Evolutionary conservation across 1,140 invertebrate species (phyloP), one percentile per base, ranked within the genome.

Genomic region (Telenomus remus): DNA sequence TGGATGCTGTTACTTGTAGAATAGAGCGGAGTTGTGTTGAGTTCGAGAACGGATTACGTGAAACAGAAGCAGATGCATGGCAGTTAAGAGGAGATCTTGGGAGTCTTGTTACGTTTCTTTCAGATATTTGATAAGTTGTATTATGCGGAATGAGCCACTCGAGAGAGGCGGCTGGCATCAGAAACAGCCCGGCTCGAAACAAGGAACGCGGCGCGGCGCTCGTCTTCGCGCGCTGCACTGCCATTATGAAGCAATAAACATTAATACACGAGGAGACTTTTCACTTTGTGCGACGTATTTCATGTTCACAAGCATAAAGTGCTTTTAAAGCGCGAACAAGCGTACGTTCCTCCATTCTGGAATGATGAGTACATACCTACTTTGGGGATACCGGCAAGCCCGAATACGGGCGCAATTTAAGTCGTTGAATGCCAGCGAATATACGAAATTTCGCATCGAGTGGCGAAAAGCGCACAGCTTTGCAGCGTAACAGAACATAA

Each of bases 401-500:
- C 53, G 59, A 75, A 69, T 75, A 75, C 72, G 57, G 64, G 72
- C 15, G 72, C 71, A 57, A 69, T 75, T 69, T 51, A 59, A 69
- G 64, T 69, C 59, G 47, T 54, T 69, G 72, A 69, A 75, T 69
- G 59, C 72, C 46, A 35, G 64, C 51, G 59, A 69, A 74, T 75
- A 59, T 64, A 69, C 64, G 72, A 75, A 75, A 75, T 75, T 75
- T 69, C 59, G 64, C 59, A 69, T 69, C 59, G 72, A 75, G 72
- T 69, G 72, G 64, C 53, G 72, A 75, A 75, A 75, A 75, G 64
- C 64, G 64, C 72, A 55, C 72, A 64, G 64, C 72, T 75, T 75
- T 75, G 72, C 64, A 69, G 66, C 72, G 59, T 59, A 66, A 75
- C 68, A 75, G 72, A 75, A 75, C 72, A 75, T 75, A 75, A 75